Base-by-base conservation (phyloP, 2,113 vertebrate genomes). In the Psilopsiagon aymara region DNA sequence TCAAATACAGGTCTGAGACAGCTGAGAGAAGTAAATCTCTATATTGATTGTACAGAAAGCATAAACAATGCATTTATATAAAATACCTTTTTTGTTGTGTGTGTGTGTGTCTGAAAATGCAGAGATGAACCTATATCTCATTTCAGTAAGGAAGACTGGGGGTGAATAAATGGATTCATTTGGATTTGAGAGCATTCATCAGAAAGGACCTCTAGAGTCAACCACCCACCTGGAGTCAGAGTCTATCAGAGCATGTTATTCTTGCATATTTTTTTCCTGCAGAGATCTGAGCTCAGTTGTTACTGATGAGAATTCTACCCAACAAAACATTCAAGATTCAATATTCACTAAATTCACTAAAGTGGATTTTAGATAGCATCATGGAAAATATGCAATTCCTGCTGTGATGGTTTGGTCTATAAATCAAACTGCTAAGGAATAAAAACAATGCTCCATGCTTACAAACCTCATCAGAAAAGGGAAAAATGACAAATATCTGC, bases 281-380 rank as follows among this genome's bases (percentile, higher is more conserved):
- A 82, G 71, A 88, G 78, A 55, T 76, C 24, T 79, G 27, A 91
- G 47, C 46, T 96, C 33, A 75, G 37, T 92, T 90, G 60, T 79
- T 86, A 37, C 57, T 78, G 77, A 88, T 62, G 94, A 86, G 83
- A 93, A 62, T 88, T 86, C 66, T 47, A 29, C 35, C 18, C 51
- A 60, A 90, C 44, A 83, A 93, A 93, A 86, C 18, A 55, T 88
- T 95, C 57, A 60, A 84, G 21, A 28, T 33, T 62, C 88, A 73
- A 46, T 89, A 73, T 90, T 93, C 47, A 51, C 49, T 86, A 78
- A 77, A 74, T 70, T 74, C 44, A 70, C 60, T 55, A 10, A 82
- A 95, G 82, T 62, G 41, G 57, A 79, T 95, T 96, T 97, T 64
- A 76, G 44, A 79, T 24, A 79, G 12, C 44, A 69, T 79, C 46